These are phyloP conservation scores for Terrapene triunguis DNA, from an alignment of 2,113 vertebrate genomes.

Conservation along the genomic window DNA sequence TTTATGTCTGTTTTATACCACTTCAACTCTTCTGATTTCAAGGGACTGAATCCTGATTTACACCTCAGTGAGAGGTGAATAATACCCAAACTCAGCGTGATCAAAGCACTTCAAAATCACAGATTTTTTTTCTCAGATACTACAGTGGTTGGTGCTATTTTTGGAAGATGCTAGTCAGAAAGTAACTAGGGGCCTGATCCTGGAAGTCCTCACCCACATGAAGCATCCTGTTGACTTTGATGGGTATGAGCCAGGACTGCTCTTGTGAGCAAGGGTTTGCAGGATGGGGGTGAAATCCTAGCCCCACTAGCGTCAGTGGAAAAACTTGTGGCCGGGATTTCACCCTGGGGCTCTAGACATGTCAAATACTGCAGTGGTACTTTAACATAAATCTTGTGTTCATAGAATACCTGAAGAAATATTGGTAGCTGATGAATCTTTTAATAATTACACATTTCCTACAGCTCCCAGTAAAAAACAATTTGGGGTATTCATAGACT, in stretches of 20 bases:
- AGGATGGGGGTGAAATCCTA: background rate
- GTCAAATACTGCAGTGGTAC: background rate
- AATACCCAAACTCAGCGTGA: background rate
- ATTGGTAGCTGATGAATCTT: background rate
- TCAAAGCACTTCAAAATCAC: background rate
- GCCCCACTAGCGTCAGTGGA: background rate
- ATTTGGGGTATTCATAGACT: background rate
- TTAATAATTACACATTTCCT: background rate
- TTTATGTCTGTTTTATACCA: background rate
- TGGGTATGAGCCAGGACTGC: background rate
- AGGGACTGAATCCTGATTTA: background rate
- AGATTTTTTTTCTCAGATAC: background rate
- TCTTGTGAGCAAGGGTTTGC: too few species aligned
- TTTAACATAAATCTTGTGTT: background rate
- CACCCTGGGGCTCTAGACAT: background rate
- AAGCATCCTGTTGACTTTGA: background rate
- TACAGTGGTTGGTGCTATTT: accelerated
- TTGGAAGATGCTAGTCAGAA: background rate
- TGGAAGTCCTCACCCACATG: background rate
- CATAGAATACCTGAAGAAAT: background rate
- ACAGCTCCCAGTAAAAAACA: background rate
- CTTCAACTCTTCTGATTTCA: accelerated
- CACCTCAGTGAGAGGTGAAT: background rate
- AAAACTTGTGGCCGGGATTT: background rate
- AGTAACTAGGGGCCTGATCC: too few species aligned